Base-by-base conservation (phyloP, 2,888 invertebrate species). In the Ceramica pisi region DNA sequence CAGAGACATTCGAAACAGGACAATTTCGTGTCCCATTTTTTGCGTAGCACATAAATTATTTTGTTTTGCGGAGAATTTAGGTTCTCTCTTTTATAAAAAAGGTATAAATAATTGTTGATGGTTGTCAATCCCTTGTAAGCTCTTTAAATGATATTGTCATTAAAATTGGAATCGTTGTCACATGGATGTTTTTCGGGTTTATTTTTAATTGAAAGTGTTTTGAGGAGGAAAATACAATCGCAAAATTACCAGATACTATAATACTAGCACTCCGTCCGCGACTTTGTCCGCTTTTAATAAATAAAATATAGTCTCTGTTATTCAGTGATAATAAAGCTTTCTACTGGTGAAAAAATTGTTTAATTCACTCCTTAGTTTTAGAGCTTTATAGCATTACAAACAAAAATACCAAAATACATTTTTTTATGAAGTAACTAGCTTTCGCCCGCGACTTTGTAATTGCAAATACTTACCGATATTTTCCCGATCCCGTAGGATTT, bases 91-190 rank as follows among this genome's bases (percentile, higher is more conserved):
- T 46, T 46, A 19, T 16, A 35, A 21, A 64, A 35, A 38, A 35
- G 21, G 35, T 23, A 23, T 31, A 5, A 31, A 51, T 44, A 21
- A 53, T 26, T 53, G 21, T 50, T 10, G 12, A n/a, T 73, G 26
- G 26, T n/a, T 65, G 56, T 65, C 66, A 65, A 35, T n/a, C 12
- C 8, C 16, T 26, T 50, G 31, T 35, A 23, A 56, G 12, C 26
- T 50, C 10, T 9, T 5, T 38, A 44, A 48, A 26, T 14, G 44
- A 56, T 41, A 48, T 16, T 72, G 26, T 26, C 35, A 46, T 59
- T 67, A 9, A 38, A 46, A 67, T 51, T 38, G 0, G 21, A 31
- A 48, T 14, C 12, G n/a, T 53, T 38, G 26, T 21, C 23, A 10
- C 23, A 23, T 46, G 35, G 23, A n/a, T 6, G 7, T 48, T 31